These are phyloP conservation scores for Drosophila rubida DNA, from an alignment of 2,888 invertebrate species.

Conservation along the genomic window DNA sequence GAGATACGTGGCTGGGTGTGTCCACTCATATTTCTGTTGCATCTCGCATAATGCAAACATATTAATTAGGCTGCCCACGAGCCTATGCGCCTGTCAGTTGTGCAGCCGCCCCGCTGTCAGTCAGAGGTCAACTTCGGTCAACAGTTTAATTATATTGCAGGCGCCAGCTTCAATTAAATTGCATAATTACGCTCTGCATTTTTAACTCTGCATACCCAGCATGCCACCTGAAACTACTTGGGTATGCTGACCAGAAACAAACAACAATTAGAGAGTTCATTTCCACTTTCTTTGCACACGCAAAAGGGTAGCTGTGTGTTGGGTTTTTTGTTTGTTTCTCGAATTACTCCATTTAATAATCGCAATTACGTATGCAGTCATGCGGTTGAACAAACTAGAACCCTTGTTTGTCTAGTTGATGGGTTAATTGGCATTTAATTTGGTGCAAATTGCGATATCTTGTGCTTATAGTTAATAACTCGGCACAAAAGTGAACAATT, in stretches of 20 bases:
- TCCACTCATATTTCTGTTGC: slow-evolving; percentile 46
- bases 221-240: not conserved
- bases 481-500: not conserved
- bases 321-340: slow-evolving; percentile 61
- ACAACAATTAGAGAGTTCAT: not conserved
- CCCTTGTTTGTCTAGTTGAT: slow-evolving; percentile 56
- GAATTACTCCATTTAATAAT: slow-evolving; percentile 77
- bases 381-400: slow-evolving; percentile 9
- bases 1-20: slow-evolving; percentile 43
- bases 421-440: slow-evolving; percentile 74
- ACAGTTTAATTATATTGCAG: slow-evolving; percentile 72
- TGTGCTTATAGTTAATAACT: slow-evolving; percentile 5
- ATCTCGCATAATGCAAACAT: slow-evolving; percentile 57
- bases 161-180: slow-evolving; percentile 49
- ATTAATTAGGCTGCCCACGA: slow-evolving; percentile 71
- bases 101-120: slow-evolving; percentile 32
- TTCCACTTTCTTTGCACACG: too few species aligned
- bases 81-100: slow-evolving; percentile 73
- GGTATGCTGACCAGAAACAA: not conserved
- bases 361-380: slow-evolving; percentile 60
- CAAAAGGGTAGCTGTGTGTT: too few species aligned
- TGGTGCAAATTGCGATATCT: slow-evolving; percentile 63
- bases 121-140: slow-evolving; percentile 56
- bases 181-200: slow-evolving; percentile 13
- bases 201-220: slow-evolving; percentile 12